Base-by-base conservation (phyloP, 2,888 invertebrate genomes). In the Bombylius discolor region DNA sequence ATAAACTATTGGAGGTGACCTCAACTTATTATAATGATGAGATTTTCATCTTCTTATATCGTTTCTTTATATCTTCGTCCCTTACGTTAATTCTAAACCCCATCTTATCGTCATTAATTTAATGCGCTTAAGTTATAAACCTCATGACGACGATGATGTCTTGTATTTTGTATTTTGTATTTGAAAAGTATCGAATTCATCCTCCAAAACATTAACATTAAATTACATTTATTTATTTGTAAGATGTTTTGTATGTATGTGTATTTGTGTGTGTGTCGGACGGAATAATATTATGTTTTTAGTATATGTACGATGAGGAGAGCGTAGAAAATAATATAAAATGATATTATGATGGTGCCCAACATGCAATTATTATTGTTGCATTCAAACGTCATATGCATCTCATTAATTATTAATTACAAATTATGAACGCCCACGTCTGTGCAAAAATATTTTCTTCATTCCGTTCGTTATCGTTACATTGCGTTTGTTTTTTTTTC, bases 371-470 rank as follows among this genome's bases (percentile, higher is more conserved):
- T 58, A 42, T 42, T 42, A 42, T 42, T 42, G 39, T 42, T 42
- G 60, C 59, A 56, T 58, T 62, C 61, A 59, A 59, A 60, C 62
- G 59, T 62, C 62, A 61, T 59, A 61, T 62, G 63, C 60, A 63
- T 61, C 62, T 64, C 63, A 62, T 63, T 64, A 63, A 63, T 63
- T 62, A 61, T 62, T 62, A 63, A 63, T 62, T 62, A 59, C 60
- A 62, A 64, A 63, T 64, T 62, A 63, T 62, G 62, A 62, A 60
- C 64, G 61, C 64, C 64, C 61, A 64, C 64, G 64, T 62, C 62
- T 62, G 55, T 42, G 39, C 39, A 42, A 42, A 42, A 42, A 42
- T 42, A 11, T 42, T 42, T 36, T 36, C 34, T 36, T 36, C 34
- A 36, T 36, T 42, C 39, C 11, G 39, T 42, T 42, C 39, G 8